A percentile compares a stretch with the other conserved stretches of the same genome.
Conservation (phyloP, 2,113 vertebrate species). For the Muscicapa adusta region DNA sequence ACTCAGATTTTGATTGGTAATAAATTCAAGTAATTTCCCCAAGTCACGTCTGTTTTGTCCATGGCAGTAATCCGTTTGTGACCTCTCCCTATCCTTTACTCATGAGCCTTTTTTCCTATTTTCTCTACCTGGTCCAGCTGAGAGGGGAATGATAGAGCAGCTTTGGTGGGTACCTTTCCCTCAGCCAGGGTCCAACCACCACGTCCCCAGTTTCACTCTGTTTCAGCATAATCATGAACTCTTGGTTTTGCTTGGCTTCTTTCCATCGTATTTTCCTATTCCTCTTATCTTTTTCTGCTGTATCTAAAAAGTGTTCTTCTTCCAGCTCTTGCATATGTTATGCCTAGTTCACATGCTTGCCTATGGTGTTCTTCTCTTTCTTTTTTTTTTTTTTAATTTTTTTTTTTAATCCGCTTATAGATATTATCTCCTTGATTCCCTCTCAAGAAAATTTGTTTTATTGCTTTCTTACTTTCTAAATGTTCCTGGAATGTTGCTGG, state of each 20-base stretch:
- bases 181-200: neutral
- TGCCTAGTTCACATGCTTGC: neutral
- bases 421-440: neutral
- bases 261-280: neutral
- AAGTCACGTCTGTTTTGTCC: neutral
- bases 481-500: neutral
- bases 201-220: neutral
- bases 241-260: neutral
- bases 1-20: neutral
- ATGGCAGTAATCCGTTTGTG: neutral
- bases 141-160: neutral
- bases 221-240: neutral
- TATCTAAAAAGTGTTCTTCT: neutral
- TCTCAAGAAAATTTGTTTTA: neutral
- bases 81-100: neutral
- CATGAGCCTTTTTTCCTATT: neutral
- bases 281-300: neutral
- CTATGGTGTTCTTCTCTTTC: neutral
- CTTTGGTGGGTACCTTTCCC: neutral
- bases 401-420: neutral
- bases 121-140: neutral
- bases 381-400: neutral
- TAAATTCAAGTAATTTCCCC: neutral
- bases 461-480: neutral
- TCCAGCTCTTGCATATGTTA: neutral